Evolutionary conservation across 2,888 invertebrate species (phyloP), one percentile per base, ranked within the genome.

Genomic region (Pachycephus smyrnensis): DNA sequence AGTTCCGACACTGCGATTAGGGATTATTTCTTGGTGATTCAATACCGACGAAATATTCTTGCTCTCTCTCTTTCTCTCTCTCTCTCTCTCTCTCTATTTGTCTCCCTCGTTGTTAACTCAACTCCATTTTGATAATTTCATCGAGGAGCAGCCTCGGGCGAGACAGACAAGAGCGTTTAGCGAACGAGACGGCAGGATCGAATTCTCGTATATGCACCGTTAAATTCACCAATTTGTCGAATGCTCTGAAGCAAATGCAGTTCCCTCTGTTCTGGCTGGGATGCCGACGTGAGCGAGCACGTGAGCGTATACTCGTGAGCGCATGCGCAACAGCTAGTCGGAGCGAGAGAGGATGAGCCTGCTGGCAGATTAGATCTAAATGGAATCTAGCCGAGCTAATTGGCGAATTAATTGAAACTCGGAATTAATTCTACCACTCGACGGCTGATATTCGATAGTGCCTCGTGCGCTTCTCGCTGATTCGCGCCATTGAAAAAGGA

Each of bases 331-430:
- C 73, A 77, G 79, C 76, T 76, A 76, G 78, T 55, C 68, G 75
- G 79, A 73, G 79, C 78, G 76, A 71, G 76, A 77, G 80, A 75
- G 80, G 75, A 76, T 69, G 82, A 80, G 82, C 83, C 79, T 85
- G 80, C 87, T 79, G 83, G 79, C 84, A 83, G 86, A 87, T 87
- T 87, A 88, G 83, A 86, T 86, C 87, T 84, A 86, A 88, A 85
- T 86, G 83, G 86, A 86, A 84, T 85, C 80, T 82, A 82, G 80
- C 77, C 81, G 77, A 77, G 83, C 83, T 87, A 87, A 86, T 88
- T 87, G 85, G 82, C 84, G 84, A 86, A 88, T 87, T 88, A 88
- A 88, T 88, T 85, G 86, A 82, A 85, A 87, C 83, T 83, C 82
- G 77, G 79, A 87, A 86, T 84, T 85, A 84, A 88, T 86, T 86